Evolutionary conservation across 2,888 invertebrate species (phyloP).

Genomic region (Synanthedon myopaeformis): DNA sequence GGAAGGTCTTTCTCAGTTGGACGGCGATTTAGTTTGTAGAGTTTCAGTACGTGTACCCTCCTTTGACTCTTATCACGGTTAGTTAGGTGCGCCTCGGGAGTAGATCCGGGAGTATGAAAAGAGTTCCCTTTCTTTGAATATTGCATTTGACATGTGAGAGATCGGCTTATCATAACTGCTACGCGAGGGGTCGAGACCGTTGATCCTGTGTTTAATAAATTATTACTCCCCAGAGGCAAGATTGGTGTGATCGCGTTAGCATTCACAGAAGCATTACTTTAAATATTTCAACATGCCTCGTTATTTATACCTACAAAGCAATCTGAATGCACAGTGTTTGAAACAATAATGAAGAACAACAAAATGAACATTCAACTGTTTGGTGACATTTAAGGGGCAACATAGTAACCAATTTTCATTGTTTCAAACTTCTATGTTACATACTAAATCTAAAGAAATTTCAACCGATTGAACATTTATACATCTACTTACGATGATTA

Average conservation of each 20-base stretch:
- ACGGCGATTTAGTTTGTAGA: constrained; percentile 34
- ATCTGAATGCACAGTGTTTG: background rate
- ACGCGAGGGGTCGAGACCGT: constrained; percentile 12
- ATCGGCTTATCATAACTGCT: constrained; percentile 32
- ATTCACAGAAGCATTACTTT: background rate
- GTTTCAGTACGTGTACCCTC: constrained; percentile 7
- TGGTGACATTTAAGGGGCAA: too few relatives aligned
- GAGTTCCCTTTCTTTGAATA: constrained; percentile 47
- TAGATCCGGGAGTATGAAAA: constrained; percentile 34
- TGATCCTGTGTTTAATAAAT: constrained; percentile 29
- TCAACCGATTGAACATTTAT: too few relatives aligned
- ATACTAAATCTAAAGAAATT: too few relatives aligned
- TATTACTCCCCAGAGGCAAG: constrained; percentile 7
- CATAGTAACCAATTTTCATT: too few relatives aligned
- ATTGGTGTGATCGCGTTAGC: background rate
- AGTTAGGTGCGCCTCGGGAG: constrained; percentile 46
- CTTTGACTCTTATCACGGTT: constrained; percentile 55
- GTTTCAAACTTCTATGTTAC: too few relatives aligned
- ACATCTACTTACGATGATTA: too few relatives aligned
- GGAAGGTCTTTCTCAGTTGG: constrained; percentile 28
- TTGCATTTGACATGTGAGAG: constrained; percentile 50
- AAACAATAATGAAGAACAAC: background rate
- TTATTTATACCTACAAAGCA: background rate
- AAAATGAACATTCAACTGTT: too few relatives aligned
- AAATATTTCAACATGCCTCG: background rate